Evolutionary conservation across 1,140 invertebrate genomes (phyloP), one percentile per base, ranked within the genome.

Genomic region (Plectus sambesii): DNA sequence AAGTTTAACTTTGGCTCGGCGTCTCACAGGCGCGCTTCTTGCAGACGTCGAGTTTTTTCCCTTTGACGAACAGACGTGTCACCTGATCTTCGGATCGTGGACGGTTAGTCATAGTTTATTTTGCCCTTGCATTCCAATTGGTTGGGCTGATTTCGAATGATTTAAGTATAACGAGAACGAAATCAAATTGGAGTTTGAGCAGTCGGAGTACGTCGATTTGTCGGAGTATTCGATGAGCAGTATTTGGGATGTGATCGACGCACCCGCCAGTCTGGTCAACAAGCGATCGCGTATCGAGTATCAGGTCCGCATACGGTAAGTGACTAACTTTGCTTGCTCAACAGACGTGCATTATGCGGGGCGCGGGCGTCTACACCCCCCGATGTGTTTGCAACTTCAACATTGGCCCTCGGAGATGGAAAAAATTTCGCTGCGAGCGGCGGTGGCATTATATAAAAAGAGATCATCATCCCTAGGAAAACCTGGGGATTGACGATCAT

Each of bases 71-170:
- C 93, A 98, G 78, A 88, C 82, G 1, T 98, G 92, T 71, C 87
- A 94, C 53, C 90, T 99, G 87, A 96, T 96, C 72, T 97, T 97
- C 58, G 90, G 92, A 2, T 94, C 88, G 2, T 98, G 93, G 93
- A 98, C 93, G 0, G 97, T 93, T 70, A 92, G 93, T 62, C 87
- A 87, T 0, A 86, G 19, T 17, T 30, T 41, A n/a, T n/a, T n/a
- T n/a, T n/a, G n/a, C n/a, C n/a, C n/a, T n/a, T n/a, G n/a, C n/a
- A n/a, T n/a, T n/a, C n/a, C 3, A 22, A 24, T 29, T 26, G 2
- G 0, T 1, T 17, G 20, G 2, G 35, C 36, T 9, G 5, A n/a
- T 29, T n/a, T 12, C n/a, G 12, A 12, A 12, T 1, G 5, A 23
- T 41, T 56, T 50, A 39, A 56, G 55, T 93, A 92, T 73, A 87